Conservation (phyloP, 2,113 vertebrate species). For the Nibea coibor region DNA sequence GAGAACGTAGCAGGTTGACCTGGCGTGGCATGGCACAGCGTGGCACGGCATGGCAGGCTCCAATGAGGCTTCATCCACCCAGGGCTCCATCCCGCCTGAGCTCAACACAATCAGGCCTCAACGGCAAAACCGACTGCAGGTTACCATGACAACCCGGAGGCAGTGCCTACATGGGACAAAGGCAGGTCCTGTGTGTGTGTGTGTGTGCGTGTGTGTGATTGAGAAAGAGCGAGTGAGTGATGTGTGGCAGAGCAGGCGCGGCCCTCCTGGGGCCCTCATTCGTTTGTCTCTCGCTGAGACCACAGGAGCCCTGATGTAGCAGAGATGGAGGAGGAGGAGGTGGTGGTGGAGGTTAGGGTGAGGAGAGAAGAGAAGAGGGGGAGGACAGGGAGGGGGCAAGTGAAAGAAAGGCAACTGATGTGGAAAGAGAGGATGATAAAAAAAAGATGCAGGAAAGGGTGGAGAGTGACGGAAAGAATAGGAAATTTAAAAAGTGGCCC, state of each 20-base stretch:
- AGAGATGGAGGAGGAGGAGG: slow-evolving; percentile 64
- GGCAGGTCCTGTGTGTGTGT: slow-evolving; percentile 88
- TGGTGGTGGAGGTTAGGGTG: slow-evolving; percentile 23
- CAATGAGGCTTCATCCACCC: slow-evolving; percentile 64
- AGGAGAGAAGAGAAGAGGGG: slow-evolving; percentile 9
- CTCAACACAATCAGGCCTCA: slow-evolving; percentile 90
- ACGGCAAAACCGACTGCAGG: slow-evolving; percentile 85
- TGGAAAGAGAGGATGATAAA: slow-evolving; percentile 59
- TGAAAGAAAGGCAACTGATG: slow-evolving; percentile 66
- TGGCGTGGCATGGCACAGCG: slow-evolving; percentile 41
- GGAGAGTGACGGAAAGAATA: slow-evolving; percentile 28
- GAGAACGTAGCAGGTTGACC: slow-evolving; percentile 48
- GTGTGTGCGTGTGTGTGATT: slow-evolving; percentile 57
- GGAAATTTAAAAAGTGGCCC: slow-evolving; percentile 33
- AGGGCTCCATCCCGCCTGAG: slow-evolving; percentile 76
- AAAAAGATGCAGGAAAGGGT: slow-evolving; percentile 43
- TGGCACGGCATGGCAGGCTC: slow-evolving; percentile 46
- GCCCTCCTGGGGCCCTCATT: slow-evolving; percentile 82
- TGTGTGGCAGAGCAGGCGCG: slow-evolving; percentile 72
- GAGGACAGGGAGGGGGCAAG: slow-evolving; percentile 32
- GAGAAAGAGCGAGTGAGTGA: slow-evolving; percentile 68
- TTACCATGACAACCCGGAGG: slow-evolving; percentile 94
- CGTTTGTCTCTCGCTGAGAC: slow-evolving; percentile 79
- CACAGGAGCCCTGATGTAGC: slow-evolving; percentile 76
- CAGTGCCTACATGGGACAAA: slow-evolving; percentile 90